Conservation (phyloP, 2,888 invertebrate species). For the Drosophila pseudotalamancana region DNA sequence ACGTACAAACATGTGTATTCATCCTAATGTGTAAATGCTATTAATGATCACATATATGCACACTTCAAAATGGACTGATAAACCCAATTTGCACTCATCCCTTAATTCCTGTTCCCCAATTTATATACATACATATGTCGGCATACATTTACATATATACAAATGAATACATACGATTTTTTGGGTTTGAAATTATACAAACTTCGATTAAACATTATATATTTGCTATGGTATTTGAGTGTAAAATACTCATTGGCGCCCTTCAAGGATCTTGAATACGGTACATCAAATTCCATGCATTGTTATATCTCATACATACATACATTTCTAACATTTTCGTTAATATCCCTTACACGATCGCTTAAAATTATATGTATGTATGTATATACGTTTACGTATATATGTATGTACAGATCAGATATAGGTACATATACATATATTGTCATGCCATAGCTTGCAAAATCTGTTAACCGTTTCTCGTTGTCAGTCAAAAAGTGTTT, state of each 20-base stretch:
- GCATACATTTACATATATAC: conserved; percentile 10
- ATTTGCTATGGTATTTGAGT: neutral
- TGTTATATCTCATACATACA: neutral
- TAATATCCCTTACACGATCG: neutral
- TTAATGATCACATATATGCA: conserved; percentile 14
- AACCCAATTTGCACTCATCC: conserved; percentile 4
- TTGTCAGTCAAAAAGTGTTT: no score
- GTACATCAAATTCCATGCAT: neutral
- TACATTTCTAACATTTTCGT: no score
- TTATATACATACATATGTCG: neutral
- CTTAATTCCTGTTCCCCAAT: conserved; percentile 8
- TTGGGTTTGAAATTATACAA: no score
- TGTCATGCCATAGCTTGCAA: no score
- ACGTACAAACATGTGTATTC: neutral
- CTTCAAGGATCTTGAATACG: neutral
- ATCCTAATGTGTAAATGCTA: conserved; percentile 7
- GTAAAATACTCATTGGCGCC: neutral
- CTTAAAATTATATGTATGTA: neutral
- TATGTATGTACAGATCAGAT: neutral
- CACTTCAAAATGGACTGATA: conserved; percentile 6
- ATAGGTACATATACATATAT: neutral
- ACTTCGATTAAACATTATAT: no score
- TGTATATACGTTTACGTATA: neutral
- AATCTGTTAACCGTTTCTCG: no score
- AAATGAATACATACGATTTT: conserved; percentile 12